These are phyloP conservation scores for Mycalesis mineus DNA, from an alignment of 2,888 invertebrate species.

Conservation along the genomic window DNA sequence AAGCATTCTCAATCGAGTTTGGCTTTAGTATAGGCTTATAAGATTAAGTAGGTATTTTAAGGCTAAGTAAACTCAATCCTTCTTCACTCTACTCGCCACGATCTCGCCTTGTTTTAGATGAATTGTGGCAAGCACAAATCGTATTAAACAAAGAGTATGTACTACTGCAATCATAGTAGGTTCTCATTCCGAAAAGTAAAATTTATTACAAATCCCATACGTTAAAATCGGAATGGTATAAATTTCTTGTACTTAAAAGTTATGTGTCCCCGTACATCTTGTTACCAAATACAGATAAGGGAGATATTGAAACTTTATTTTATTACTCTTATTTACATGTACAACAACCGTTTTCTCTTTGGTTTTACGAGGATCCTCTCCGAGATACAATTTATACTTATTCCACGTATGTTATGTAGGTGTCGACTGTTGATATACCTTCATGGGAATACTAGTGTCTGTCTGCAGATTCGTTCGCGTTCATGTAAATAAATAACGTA, in stretches of 20 bases:
- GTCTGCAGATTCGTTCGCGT: no score
- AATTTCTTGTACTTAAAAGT: slow-evolving; percentile 2
- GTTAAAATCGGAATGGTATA: background rate
- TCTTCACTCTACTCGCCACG: no score
- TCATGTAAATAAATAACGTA: no score
- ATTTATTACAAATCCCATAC: background rate
- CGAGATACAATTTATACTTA: background rate
- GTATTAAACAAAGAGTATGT: no score
- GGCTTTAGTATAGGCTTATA: no score
- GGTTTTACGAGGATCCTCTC: slow-evolving; percentile 3
- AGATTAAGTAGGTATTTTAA: no score
- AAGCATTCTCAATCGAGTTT: no score
- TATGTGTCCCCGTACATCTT: slow-evolving; percentile 8
- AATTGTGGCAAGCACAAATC: no score
- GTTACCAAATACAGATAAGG: slow-evolving; percentile 9
- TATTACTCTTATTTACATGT: slow-evolving; percentile 11
- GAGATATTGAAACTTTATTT: slow-evolving; percentile 13
- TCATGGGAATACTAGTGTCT: no score
- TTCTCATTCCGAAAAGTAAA: background rate
- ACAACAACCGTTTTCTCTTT: slow-evolving; percentile 3
- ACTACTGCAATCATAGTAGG: background rate
- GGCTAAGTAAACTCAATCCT: no score
- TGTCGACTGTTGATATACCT: background rate
- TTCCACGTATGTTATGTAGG: background rate
- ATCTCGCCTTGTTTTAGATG: no score